Conservation (phyloP, 2,888 invertebrate species). For the Cerceris ruficornis region DNA sequence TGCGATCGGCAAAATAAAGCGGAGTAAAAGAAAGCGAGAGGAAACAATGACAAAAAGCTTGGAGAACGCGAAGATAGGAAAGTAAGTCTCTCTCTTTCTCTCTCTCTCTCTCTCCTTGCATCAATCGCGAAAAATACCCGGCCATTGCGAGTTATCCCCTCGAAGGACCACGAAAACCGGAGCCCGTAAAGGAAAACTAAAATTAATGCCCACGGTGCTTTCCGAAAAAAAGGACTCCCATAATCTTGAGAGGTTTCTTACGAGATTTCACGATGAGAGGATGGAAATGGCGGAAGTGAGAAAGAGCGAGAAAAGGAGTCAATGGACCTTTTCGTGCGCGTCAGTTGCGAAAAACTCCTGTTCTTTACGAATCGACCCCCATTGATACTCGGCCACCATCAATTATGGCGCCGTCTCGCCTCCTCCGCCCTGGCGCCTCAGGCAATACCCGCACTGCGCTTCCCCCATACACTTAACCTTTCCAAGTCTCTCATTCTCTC, state of each 20-base stretch:
- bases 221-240: constrained; percentile 38
- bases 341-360: constrained; percentile 68
- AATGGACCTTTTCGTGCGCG: constrained; percentile 54
- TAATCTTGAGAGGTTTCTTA: constrained; percentile 64
- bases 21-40: not conserved
- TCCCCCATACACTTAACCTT: constrained; percentile 48
- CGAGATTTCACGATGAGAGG: constrained; percentile 16
- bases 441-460: constrained; percentile 58
- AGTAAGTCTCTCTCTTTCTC: not conserved
- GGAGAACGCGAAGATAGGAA: not conserved
- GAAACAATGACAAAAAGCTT: not conserved
- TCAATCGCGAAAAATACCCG: constrained; percentile 34
- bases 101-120: constrained; percentile 14
- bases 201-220: constrained; percentile 55
- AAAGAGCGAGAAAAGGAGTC: constrained; percentile 35
- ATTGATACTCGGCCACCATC: constrained; percentile 72
- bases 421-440: constrained; percentile 58
- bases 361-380: constrained; percentile 69
- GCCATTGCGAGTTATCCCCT: constrained; percentile 49
- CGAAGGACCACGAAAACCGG: constrained; percentile 39
- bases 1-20: constrained; percentile 28
- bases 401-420: constrained; percentile 70
- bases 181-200: constrained; percentile 32
- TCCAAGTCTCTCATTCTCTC: constrained; percentile 11
- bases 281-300: constrained; percentile 40